phyloP scores from a whole-genome alignment of 2,797 vertebrate species.

The Arremon aurantiirostris region DNA sequence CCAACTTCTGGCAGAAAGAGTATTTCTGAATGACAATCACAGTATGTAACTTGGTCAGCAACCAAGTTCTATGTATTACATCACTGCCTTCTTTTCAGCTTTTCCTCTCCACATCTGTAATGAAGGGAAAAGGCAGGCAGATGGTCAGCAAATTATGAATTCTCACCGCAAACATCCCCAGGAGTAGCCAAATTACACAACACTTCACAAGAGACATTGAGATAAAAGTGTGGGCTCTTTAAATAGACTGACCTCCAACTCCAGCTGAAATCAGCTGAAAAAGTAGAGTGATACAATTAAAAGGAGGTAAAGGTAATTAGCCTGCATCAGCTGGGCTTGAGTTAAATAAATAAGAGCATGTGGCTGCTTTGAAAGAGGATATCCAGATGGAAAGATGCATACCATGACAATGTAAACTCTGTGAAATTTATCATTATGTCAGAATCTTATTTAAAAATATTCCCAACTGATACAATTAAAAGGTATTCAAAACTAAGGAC shows the following conservation, averaged over 20 bases:
- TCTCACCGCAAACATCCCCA: neutral
- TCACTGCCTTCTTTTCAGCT: neutral
- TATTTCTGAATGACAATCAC: neutral
- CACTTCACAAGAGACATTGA: neutral
- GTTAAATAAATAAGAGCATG: slow-evolving; percentile 4
- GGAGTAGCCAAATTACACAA: slow-evolving; percentile 25
- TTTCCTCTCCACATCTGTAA: neutral
- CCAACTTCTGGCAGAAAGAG: neutral
- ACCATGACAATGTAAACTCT: neutral
- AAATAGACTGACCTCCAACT: slow-evolving; percentile 47
- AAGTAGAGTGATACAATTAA: neutral
- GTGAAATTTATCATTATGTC: neutral
- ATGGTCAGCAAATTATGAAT: slow-evolving; percentile 25
- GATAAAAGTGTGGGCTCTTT: slow-evolving; percentile 14
- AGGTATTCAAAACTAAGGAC: neutral
- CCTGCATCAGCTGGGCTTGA: slow-evolving; percentile 35
- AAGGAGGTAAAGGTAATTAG: slow-evolving; percentile 23
- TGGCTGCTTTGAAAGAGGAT: slow-evolving; percentile 11
- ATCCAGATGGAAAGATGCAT: neutral
- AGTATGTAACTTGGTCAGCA: neutral
- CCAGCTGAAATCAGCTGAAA: slow-evolving; percentile 40
- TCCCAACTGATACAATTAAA: neutral
- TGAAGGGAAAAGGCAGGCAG: neutral
- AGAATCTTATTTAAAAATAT: neutral
- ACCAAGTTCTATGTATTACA: neutral